These are phyloP conservation scores for Chelonus formosanus DNA, from an alignment of 2,888 invertebrate species.

Conservation along the genomic window DNA sequence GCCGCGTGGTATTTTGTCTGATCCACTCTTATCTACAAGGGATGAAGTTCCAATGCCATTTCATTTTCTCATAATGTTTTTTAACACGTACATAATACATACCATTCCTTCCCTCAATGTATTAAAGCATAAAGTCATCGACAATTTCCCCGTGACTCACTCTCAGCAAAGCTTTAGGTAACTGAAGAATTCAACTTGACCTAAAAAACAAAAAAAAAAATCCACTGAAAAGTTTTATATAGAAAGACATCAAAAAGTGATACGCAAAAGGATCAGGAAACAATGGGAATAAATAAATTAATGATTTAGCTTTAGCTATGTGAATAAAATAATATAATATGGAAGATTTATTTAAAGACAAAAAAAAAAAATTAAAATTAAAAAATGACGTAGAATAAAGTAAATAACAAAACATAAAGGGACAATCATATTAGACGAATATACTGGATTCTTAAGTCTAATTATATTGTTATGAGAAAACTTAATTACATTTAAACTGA, in stretches of 20 bases:
- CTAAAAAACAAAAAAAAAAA: not conserved
- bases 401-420: no score
- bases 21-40: slow-evolving; percentile 7
- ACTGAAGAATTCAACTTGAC: not conserved
- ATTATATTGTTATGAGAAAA: slow-evolving; percentile 14
- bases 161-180: not conserved
- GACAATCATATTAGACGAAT: no score
- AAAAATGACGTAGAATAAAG: no score
- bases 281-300: slow-evolving; percentile 4
- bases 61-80: slow-evolving; percentile 10
- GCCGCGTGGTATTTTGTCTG: slow-evolving; percentile 14
- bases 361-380: no score
- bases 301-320: no score
- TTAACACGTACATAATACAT: no score
- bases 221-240: not conserved
- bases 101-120: not conserved
- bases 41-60: slow-evolving; percentile 4
- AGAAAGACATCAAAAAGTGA: slow-evolving; percentile 13
- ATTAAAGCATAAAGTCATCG: not conserved
- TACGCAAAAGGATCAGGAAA: slow-evolving; percentile 22
- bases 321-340: no score
- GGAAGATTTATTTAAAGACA: no score
- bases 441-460: no score
- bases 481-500: slow-evolving; percentile 15
- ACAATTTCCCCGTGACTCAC: not conserved